Evolutionary conservation across 2,113 vertebrate species (phyloP), one percentile per base, ranked within the genome.

Genomic region (Calypte anna): DNA sequence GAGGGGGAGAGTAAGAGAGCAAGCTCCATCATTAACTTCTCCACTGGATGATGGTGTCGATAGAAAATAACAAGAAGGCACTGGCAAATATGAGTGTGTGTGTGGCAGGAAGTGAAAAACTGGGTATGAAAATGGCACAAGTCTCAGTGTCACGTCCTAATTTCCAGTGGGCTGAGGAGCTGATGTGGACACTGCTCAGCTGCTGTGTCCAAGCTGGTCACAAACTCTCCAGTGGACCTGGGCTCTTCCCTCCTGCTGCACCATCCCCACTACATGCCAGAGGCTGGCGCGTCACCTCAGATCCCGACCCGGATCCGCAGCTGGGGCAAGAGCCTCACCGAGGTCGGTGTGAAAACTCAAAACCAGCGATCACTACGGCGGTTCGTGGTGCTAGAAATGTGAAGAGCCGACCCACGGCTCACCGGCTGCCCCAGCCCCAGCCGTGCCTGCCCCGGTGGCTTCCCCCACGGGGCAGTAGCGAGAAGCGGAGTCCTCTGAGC

Each of bases 321-420:
- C 73, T 10, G 77, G 23, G 40, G 40, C 9, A 10, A 31, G 14
- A 87, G 16, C 64, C 68, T 53, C 59, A n/a, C 40, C 14, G 75
- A 9, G 76, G 54, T 20, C 5, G 9, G 23, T 30, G 9, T 8
- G 38, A 15, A 33, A 25, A 2, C 7, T 0, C 33, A 53, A 53
- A 53, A 17, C 2, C 27, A 3, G 33, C 5, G 18, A 14, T 0
- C 9, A 27, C 21, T 15, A 1, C 4, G 44, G 30, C 3, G 48
- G 0, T 22, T 2, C 3, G 73, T 54, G n/a, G 43, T 1, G 61
- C 36, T 7, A 53, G 75, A 4, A 17, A 7, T 0, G 70, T 28
- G 10, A 7, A 28, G 36, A 1, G 25, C 51, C 11, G 73, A 9
- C 12, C 38, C 14, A 6, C 12, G 13, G 33, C 38, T 54, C 25